phyloP scores from a whole-genome alignment of 1,140 invertebrate genomes.

The Zaprionus kolodkinae region DNA sequence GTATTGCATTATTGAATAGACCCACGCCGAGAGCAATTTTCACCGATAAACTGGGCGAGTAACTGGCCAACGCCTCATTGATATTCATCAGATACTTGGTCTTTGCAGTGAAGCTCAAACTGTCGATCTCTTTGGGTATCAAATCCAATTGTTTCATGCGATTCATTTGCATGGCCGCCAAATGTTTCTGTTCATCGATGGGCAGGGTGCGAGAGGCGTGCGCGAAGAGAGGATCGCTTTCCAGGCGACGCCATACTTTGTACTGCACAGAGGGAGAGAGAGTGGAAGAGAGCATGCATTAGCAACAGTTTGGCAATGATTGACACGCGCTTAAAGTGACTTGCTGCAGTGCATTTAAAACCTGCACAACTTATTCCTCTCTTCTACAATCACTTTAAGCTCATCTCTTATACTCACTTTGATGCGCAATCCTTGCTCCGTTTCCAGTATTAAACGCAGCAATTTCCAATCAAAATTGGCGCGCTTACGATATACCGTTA shows the following conservation, averaged over 20 bases:
- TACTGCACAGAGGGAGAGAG: conserved; percentile 86
- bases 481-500: conserved; percentile 89
- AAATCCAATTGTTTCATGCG: conserved; percentile 86
- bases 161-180: conserved; percentile 87
- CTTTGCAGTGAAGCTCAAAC: conserved; percentile 87
- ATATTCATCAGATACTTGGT: conserved; percentile 89
- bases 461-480: conserved; percentile 92
- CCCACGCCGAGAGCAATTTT: conserved; percentile 89
- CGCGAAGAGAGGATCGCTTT: conserved; percentile 92
- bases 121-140: conserved; percentile 86
- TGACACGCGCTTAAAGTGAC: neutral
- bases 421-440: conserved; percentile 88
- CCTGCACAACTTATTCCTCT: neutral
- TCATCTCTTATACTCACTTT: conserved; percentile 86
- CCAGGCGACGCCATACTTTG: conserved; percentile 91
- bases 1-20: conserved; percentile 88
- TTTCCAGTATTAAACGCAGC: conserved; percentile 90
- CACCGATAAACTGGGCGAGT: conserved; percentile 88
- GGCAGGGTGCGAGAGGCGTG: conserved; percentile 85
- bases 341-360: neutral
- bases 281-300: neutral
- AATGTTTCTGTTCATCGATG: conserved; percentile 90
- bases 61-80: conserved; percentile 88
- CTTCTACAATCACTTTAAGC: too few species aligned
- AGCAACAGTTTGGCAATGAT: neutral